phyloP scores from a whole-genome alignment of 2,113 vertebrate genomes.

The Arvicanthis niloticus region DNA sequence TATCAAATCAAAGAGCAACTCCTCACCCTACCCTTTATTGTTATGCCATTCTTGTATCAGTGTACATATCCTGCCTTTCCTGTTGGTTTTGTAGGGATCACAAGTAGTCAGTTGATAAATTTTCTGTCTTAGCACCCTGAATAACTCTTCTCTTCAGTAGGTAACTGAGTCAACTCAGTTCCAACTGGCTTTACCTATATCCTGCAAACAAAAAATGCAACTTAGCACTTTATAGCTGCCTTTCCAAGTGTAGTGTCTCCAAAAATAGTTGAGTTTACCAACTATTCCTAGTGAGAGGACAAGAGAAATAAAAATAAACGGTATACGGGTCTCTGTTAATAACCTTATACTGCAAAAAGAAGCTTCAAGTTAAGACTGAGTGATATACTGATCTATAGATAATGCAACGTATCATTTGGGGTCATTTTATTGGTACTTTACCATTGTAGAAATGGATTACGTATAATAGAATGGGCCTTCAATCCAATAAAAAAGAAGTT shows the following conservation, averaged over 20 bases:
- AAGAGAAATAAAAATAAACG: neutral
- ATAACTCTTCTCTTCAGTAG: neutral
- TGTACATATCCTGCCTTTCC: no score
- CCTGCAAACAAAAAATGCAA: neutral
- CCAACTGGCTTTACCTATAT: neutral
- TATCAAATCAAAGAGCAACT: neutral
- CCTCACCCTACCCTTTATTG: neutral
- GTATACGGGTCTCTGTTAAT: neutral
- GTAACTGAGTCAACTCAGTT: neutral
- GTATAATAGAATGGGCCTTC: neutral
- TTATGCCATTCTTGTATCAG: neutral
- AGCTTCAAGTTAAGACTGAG: neutral
- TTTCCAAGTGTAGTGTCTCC: neutral
- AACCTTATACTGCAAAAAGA: neutral
- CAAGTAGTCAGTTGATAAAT: neutral
- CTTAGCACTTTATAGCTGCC: neutral
- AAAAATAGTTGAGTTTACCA: neutral
- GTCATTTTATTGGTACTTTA: neutral
- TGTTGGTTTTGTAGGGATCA: neutral
- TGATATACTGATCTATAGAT: neutral
- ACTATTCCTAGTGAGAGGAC: neutral
- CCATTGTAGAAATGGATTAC: neutral
- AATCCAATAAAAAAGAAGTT: neutral
- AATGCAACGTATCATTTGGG: neutral
- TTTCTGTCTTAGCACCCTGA: neutral